Evolutionary conservation across 1,140 invertebrate species (phyloP), one percentile per base, ranked within the genome.

Genomic region (Phocides pigmalion): DNA sequence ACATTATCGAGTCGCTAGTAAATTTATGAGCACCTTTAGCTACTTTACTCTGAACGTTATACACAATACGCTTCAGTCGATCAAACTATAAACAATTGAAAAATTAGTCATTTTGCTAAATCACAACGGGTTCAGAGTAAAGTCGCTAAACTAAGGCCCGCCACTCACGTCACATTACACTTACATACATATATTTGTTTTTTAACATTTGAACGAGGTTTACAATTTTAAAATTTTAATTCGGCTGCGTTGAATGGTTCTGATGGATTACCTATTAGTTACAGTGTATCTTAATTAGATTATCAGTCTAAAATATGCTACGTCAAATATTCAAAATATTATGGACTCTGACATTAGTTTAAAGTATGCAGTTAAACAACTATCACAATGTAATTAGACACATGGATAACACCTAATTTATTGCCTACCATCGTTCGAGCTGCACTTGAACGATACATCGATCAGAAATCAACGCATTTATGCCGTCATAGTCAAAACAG

Each of bases 61-160:
- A 41, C 19, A 41, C 51, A 41, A 11, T 47, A 47, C 42, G 9
- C 39, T 53, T 87, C 81, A 85, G 84, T 85, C 86, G 69, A 65
- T 74, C 72, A 73, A 79, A 84, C 80, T 84, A 83, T 84, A 85
- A 77, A 82, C 76, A 84, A 84, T 84, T 81, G 64, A 84, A 84
- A 79, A 83, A 82, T 85, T 78, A 82, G 66, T 67, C 76, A 88
- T 81, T 87, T 82, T 68, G 65, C 76, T 86, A 87, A 73, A 72
- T 77, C 58, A 70, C 64, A 56, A 59, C 59, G 50, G 17, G 70
- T 63, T 73, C 81, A 72, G 78, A 70, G 79, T 76, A 67, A 70
- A 74, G 76, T 58, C 46, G 79, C 79, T 66, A 67, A 49, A 16
- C 32, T 35, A 54, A 65, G 74, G 76, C 79, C 78, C 76, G 77